Percentiles rank a stretch among this genome's conserved stretches.
Evolutionary conservation across 2,888 invertebrate genomes (phyloP).

Genomic region (Drosophila putrida): DNA sequence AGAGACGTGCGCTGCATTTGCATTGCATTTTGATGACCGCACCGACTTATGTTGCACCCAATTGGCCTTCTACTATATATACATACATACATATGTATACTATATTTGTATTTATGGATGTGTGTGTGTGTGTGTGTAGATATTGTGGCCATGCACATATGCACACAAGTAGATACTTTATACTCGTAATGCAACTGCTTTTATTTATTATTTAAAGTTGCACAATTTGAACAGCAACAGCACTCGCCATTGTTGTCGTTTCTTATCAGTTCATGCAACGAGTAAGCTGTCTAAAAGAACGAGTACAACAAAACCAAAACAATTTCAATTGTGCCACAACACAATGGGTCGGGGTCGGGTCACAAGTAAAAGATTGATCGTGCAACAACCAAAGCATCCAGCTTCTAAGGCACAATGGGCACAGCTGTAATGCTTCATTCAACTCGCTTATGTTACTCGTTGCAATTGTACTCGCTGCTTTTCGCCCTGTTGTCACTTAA

Average conservation of each 20-base stretch:
- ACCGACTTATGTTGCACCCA: slow-evolving; percentile 56
- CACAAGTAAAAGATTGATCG: slow-evolving; percentile 7
- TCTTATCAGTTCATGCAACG: slow-evolving; percentile 27
- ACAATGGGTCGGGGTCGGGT: slow-evolving; percentile 3
- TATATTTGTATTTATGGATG: neutral
- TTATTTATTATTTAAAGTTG: slow-evolving; percentile 50
- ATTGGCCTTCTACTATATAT: slow-evolving; percentile 51
- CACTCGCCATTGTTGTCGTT: slow-evolving; percentile 32
- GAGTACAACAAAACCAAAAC: slow-evolving; percentile 11
- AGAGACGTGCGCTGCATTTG: slow-evolving; percentile 55
- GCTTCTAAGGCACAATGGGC: neutral
- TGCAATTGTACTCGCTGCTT: neutral
- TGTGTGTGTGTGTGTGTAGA: neutral
- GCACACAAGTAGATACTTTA: slow-evolving; percentile 25
- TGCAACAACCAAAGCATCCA: slow-evolving; percentile 1
- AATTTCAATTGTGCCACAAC: slow-evolving; percentile 29
- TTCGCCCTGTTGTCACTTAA: neutral
- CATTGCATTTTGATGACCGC: slow-evolving; percentile 62
- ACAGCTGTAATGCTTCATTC: neutral
- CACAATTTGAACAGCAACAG: slow-evolving; percentile 12
- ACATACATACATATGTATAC: too few relatives aligned
- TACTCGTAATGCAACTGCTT: slow-evolving; percentile 28
- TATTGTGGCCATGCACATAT: neutral
- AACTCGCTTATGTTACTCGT: neutral
- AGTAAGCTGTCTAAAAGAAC: slow-evolving; percentile 1